Evolutionary conservation across 1,140 invertebrate genomes (phyloP), one percentile per base, ranked within the genome.

Genomic region (Colletes latitarsis): DNA sequence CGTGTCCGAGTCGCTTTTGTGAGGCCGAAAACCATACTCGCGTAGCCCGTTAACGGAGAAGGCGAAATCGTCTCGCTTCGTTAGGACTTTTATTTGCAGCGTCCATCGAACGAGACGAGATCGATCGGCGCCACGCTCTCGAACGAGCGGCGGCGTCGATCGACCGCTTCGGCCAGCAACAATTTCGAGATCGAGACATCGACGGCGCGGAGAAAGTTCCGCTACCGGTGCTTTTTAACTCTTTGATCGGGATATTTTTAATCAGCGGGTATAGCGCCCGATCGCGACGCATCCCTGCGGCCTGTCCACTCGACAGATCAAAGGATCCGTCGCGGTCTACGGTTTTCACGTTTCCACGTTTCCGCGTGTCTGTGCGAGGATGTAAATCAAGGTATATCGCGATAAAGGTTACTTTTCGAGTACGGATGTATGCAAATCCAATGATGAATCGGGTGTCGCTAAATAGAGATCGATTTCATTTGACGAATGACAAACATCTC

Each of bases 221-320:
- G 30, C 2, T 30, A 30, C 30, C 30, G 30, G 30, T 30, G 57
- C 43, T 79, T 79, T 79, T 79, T 57, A 73, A 72, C 77, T 72
- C 77, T 79, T 79, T 73, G 77, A 79, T 79, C 77, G 77, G 49
- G 60, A 79, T 73, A 79, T 79, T 79, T 79, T 79, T 79, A 79
- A 79, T 79, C 77, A 79, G 73, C 77, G 77, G 58, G 69, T 79
- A 79, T 73, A 64, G 41, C 39, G 10, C 49, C 49, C 12, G 58
- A 10, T 19, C 8, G n/a, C 58, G 52, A 63, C 69, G 69, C 49
- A 73, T 73, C 77, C 60, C 69, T 58, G 49, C 60, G 68, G 57
- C 76, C 46, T 53, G 68, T 49, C 77, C 77, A 79, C 69, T 79
- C 77, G 69, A 73, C 49, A 46, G 77, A 79, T 79, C 77, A 79